Base-by-base conservation (phyloP, 2,888 invertebrate genomes). In the Trilocha varians region DNA sequence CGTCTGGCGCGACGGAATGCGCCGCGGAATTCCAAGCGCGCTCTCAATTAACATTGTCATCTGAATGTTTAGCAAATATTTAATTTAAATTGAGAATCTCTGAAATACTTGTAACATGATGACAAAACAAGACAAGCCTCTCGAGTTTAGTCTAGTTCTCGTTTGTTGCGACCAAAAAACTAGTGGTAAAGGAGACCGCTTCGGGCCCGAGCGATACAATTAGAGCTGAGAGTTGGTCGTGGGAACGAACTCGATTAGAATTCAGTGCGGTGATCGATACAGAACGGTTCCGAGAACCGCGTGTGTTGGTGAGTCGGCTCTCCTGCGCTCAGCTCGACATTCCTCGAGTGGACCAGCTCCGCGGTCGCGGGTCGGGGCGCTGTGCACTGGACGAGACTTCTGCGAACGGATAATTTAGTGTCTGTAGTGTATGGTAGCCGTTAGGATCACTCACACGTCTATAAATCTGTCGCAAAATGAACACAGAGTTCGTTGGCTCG, bases 391-490 rank as follows among this genome's bases (percentile, higher is more conserved):
- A 11, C 9, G 16, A 16, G n/a, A 18, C 34, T 43, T 40, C 40
- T 34, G 34, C 37, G 40, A 43, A 40, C 40, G 36, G 38, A 44
- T 43, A 45, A 15, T 44, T 36, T 46, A 35, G 36, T 40, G 39
- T 18, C 41, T 36, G n/a, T n/a, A n/a, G n/a, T n/a, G n/a, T n/a
- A 40, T 48, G 50, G 55, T 46, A 50, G 62, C 62, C 47, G 58
- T 55, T 59, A 58, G 49, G 51, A 53, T 60, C 62, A 53, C 55
- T 62, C 63, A 54, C 56, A 54, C 55, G 47, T 51, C 62, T 56
- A 75, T 77, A 75, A 75, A 76, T 75, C 72, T 73, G 69, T 73
- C 73, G 49, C 58, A 48, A 51, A 55, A 52, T 53, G 46, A 55
- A 55, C 58, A 56, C 58, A 52, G 50, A 62, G 70, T 65, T 65